Evolutionary conservation across 2,113 vertebrate species (phyloP).

Genomic region (Ciconia maguari): DNA sequence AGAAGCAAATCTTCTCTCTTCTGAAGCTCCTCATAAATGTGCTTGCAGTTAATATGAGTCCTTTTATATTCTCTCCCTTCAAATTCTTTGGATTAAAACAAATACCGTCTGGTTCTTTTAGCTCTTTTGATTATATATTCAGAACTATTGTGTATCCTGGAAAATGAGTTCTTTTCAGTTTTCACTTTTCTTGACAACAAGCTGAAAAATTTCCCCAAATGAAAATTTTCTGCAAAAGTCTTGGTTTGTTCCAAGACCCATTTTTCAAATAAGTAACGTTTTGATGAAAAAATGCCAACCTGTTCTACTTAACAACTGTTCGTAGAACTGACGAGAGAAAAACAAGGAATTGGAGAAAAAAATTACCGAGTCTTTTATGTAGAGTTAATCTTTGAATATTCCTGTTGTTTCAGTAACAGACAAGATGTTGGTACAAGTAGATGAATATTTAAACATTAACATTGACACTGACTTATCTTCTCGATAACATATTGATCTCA

Average conservation of each 20-base stretch:
- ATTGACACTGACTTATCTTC: constrained; percentile 66
- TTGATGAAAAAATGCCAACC: constrained; percentile 71
- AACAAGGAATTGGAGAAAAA: constrained; percentile 62
- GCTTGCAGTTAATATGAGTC: constrained; percentile 69
- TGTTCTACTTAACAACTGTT: constrained; percentile 70
- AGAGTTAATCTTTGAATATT: constrained; percentile 69
- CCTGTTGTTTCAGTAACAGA: constrained; percentile 66
- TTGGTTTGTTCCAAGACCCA: constrained; percentile 68
- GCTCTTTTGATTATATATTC: constrained; percentile 70
- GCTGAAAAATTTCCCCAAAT: constrained; percentile 68
- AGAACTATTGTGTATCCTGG: constrained; percentile 69
- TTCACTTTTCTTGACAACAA: constrained; percentile 69
- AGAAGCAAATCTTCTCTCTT: constrained; percentile 44
- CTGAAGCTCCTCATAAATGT: constrained; percentile 55
- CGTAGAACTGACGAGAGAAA: constrained; percentile 58
- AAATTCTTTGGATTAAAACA: constrained; percentile 70
- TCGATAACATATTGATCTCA: constrained; percentile 49
- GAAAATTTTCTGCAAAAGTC: constrained; percentile 68
- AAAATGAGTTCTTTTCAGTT: constrained; percentile 68
- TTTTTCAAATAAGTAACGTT: constrained; percentile 70
- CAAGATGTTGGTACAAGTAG: constrained; percentile 59
- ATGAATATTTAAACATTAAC: constrained; percentile 67
- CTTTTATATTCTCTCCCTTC: constrained; percentile 69
- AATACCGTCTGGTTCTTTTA: constrained; percentile 68
- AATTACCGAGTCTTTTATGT: constrained; percentile 59